phyloP scores from a whole-genome alignment of 2,113 vertebrate genomes.

The Neogale vison region DNA sequence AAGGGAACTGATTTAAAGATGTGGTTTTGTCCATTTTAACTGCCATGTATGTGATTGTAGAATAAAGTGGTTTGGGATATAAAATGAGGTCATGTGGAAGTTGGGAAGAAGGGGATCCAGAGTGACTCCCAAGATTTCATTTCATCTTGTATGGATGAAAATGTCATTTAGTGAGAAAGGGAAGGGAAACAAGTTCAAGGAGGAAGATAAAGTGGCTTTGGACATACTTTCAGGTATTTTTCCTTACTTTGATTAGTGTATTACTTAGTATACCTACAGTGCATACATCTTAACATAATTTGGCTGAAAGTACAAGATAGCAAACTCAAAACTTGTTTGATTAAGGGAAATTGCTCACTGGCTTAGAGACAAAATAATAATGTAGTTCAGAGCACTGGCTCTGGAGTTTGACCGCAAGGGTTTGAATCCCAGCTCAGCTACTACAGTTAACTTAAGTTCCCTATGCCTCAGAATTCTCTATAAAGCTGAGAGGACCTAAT shows the following conservation, averaged over 20 bases:
- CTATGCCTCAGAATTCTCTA: not conserved
- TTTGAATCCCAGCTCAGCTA: not conserved
- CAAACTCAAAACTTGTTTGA: not conserved
- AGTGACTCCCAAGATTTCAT: not conserved
- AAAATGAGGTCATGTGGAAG: not conserved
- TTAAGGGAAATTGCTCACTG: not conserved
- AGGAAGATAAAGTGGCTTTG: not conserved
- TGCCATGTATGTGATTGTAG: not conserved
- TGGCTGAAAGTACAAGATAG: not conserved
- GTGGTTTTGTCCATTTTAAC: not conserved
- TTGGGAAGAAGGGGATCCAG: not conserved
- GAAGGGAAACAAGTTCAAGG: not conserved
- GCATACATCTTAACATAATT: not conserved
- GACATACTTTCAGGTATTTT: not conserved
- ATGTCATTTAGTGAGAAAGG: not conserved
- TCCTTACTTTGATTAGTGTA: not conserved
- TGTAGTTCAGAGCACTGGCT: not conserved
- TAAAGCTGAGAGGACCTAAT: not conserved
- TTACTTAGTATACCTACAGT: not conserved
- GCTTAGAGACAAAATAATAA: not conserved
- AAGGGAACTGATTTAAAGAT: not conserved
- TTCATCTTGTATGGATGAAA: not conserved
- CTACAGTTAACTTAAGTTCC: not conserved
- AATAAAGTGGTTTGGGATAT: not conserved
- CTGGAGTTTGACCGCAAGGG: not conserved